Conservation (phyloP, 2,888 invertebrate species). For the Limnephilus marmoratus region DNA sequence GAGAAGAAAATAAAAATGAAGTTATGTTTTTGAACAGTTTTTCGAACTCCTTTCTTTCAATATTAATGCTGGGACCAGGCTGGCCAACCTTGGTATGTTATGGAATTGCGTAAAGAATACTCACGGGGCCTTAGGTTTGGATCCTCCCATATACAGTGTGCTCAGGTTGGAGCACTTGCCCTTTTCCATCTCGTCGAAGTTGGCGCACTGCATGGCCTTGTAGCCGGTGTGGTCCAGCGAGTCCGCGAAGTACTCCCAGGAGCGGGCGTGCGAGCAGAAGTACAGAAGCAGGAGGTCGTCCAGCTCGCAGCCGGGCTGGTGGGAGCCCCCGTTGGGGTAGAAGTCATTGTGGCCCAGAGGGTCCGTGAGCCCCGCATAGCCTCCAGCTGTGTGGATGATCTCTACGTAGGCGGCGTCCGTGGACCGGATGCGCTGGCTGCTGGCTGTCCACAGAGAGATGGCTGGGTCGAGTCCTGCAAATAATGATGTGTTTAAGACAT, state of each 20-base stretch:
- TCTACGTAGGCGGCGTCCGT: slow-evolving; percentile 60
- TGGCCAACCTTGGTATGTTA: not conserved
- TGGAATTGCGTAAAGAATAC: slow-evolving; percentile 1
- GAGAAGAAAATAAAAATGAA: too few relatives aligned
- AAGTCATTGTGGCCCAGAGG: slow-evolving; percentile 67
- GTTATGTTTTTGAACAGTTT: too few relatives aligned
- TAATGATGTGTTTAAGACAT: not conserved
- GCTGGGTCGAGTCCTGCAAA: slow-evolving; percentile 60
- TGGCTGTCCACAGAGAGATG: slow-evolving; percentile 57
- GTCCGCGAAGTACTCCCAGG: slow-evolving; percentile 56
- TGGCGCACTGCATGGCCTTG: slow-evolving; percentile 52
- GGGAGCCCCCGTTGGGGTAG: slow-evolving; percentile 59
- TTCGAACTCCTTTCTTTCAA: too few relatives aligned
- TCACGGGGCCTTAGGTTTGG: slow-evolving; percentile 51
- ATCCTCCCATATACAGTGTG: slow-evolving; percentile 55
- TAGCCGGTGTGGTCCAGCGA: slow-evolving; percentile 59
- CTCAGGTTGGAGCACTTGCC: slow-evolving; percentile 52
- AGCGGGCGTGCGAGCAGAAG: slow-evolving; percentile 54
- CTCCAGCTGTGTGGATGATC: slow-evolving; percentile 68
- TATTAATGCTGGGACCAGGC: too few relatives aligned
- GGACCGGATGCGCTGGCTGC: slow-evolving; percentile 47
- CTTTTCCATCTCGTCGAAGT: slow-evolving; percentile 38
- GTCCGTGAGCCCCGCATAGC: slow-evolving; percentile 30
- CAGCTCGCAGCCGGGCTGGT: slow-evolving; percentile 67
- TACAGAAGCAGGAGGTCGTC: slow-evolving; percentile 15